Evolutionary conservation across 2,797 vertebrate genomes (phyloP), one percentile per base, ranked within the genome.

Genomic region (Enteromius fasciolatus): DNA sequence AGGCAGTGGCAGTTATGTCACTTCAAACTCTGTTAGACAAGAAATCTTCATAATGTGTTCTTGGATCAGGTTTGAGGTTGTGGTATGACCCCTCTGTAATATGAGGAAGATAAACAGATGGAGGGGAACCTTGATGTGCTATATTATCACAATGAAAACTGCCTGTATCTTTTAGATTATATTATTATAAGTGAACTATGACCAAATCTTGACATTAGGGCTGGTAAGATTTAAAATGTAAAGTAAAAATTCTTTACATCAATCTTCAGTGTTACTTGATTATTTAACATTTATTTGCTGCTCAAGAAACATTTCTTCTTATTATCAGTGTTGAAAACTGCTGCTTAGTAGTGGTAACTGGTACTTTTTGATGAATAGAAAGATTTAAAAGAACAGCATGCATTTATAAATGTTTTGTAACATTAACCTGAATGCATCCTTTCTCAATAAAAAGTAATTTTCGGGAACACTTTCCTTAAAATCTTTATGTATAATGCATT

Each of bases 1-100:
- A 81, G 75, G 68, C 48, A 66, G n/a, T 68, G 50, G 57, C 69
- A 74, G 66, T 83, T 72, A 50, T 64, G 70, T 72, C 41, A 52
- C 50, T 74, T 33, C 41, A 44, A 57, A 74, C 63, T 52, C 14
- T 17, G 73, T 61, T 31, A 59, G 72, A 39, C 41, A 63, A 52
- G 41, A 77, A 80, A 73, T 76, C 48, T 48, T 54, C 23, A 23
- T 66, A 52, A 70, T 86, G 15, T 36, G 48, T 63, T 41, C 3
- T 63, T 54, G 63, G 75, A 48, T 81, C 69, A 78, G 64, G 11
- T 77, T 63, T 48, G 73, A 15, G 59, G 48, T 59, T 59, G 25
- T 59, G 52, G 25, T 46, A 41, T 63, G 78, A 48, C 31, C 18
- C 28, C 41, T 69, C 5, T 59, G 28, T 28, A n/a, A 78, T 46